Evolutionary conservation across 2,113 vertebrate genomes (phyloP).

Genomic region (Paratilapia polleni): DNA sequence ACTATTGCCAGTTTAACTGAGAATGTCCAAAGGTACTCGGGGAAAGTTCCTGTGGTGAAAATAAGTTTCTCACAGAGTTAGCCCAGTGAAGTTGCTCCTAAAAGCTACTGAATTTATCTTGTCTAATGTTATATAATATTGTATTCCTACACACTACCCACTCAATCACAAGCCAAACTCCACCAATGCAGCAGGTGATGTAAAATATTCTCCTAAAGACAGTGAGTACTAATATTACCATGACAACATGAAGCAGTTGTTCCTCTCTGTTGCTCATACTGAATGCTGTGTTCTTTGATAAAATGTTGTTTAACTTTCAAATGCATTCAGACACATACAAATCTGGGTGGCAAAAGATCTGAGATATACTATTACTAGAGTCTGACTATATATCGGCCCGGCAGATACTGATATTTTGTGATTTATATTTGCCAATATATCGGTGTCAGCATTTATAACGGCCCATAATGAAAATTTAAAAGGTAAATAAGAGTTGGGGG

Average conservation of each 20-base stretch:
- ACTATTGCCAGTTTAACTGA: neutral
- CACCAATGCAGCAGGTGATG: neutral
- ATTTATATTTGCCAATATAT: no score
- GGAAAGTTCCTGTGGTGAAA: neutral
- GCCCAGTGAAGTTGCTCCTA: neutral
- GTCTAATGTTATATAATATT: neutral
- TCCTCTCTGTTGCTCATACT: neutral
- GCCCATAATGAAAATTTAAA: no score
- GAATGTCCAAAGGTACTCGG: neutral
- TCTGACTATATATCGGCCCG: no score
- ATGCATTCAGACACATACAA: neutral
- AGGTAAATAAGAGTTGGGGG: no score
- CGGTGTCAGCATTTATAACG: no score
- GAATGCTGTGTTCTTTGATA: neutral
- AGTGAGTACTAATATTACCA: neutral
- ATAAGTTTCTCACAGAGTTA: no score
- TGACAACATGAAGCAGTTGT: neutral
- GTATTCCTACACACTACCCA: neutral
- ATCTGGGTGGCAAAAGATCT: neutral
- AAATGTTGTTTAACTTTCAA: neutral
- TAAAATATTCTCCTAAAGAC: neutral
- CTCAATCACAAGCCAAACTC: neutral
- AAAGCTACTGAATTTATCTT: neutral
- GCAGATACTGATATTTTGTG: no score
- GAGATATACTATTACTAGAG: no score